Evolutionary conservation across 2,113 vertebrate species (phyloP), one percentile per base, ranked within the genome.

Genomic region (Sciurus niger): DNA sequence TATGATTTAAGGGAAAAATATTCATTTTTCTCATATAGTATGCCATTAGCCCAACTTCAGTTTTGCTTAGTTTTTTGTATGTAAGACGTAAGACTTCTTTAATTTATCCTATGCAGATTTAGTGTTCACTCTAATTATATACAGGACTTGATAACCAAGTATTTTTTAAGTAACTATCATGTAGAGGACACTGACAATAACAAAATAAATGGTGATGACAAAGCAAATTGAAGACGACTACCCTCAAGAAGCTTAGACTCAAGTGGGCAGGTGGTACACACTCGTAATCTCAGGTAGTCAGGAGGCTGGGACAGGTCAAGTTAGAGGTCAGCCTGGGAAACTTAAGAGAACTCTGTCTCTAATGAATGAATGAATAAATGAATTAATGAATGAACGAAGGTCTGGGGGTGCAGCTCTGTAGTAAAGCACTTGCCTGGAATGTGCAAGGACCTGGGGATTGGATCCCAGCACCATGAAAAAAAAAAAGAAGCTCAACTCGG

Each of bases 111-210:
- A 77, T 55, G 25, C 51, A 92, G 14, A 93, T 76, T 67, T n/a
- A 95, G 40, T 91, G 92, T 92, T 86, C 70, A 74, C 46, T 89
- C 30, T 60, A 67, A 82, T 60, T 93, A 67, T 32, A 88, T 4
- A 43, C 10, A 94, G 22, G 14, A 93, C 9, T 24, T 79, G 46
- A 95, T 67, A 80, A 65, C 82, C 22, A 78, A 89, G 34, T 53
- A 92, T 85, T 84, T 90, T 25, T 90, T 51, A 92, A 92, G 37
- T 73, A 73, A 28, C 4, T 67, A 77, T 80, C 67, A 89, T 28
- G 40, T 80, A 9, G 40, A 76, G 40, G 43, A 86, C 14, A 55
- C 8, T 40, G 24, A 17, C 79, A 10, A 84, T 72, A 10, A 43
- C 28, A 96, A 83, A 88, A 63, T 24, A 85, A 58, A 58, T 58